Evolutionary conservation across 2,113 vertebrate species (phyloP).

Genomic region (Albula glossodonta): DNA sequence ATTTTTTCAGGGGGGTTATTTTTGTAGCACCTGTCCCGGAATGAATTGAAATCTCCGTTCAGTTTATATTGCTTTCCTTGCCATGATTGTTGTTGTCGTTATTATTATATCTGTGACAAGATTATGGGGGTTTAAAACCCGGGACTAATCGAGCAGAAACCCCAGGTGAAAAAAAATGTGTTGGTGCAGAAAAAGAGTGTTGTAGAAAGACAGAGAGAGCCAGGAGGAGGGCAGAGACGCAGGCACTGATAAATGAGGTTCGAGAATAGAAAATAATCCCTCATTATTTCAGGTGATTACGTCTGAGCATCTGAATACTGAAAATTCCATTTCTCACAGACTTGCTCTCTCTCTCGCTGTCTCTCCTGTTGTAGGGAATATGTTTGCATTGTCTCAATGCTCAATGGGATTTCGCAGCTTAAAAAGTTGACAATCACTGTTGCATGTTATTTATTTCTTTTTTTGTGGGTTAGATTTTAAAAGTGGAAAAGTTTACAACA

Average conservation of each 20-base stretch:
- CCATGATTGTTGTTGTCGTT: slow-evolving; percentile 4
- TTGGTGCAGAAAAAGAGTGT: not conserved
- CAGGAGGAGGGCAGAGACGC: not conserved
- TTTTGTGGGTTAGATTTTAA: not conserved
- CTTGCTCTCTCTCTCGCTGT: not conserved
- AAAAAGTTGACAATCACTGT: not conserved
- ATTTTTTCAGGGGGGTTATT: too few relatives aligned
- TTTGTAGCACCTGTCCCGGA: not conserved
- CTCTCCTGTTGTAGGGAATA: not conserved
- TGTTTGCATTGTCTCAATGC: not conserved
- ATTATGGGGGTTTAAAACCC: slow-evolving; percentile 5
- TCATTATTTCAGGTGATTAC: not conserved
- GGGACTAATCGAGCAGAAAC: not conserved
- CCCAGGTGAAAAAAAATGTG: not conserved
- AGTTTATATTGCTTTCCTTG: not conserved
- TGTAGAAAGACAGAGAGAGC: not conserved
- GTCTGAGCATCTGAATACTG: not conserved
- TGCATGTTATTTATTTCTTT: not conserved
- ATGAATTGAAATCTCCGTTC: not conserved
- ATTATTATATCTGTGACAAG: slow-evolving; percentile 11
- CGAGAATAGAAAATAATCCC: not conserved
- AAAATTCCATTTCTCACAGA: slow-evolving; percentile 13
- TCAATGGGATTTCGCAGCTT: not conserved
- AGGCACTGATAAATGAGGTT: not conserved
- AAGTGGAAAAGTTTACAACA: not conserved